Conservation (phyloP, 2,113 vertebrate species). For the Eurypyga helias region DNA sequence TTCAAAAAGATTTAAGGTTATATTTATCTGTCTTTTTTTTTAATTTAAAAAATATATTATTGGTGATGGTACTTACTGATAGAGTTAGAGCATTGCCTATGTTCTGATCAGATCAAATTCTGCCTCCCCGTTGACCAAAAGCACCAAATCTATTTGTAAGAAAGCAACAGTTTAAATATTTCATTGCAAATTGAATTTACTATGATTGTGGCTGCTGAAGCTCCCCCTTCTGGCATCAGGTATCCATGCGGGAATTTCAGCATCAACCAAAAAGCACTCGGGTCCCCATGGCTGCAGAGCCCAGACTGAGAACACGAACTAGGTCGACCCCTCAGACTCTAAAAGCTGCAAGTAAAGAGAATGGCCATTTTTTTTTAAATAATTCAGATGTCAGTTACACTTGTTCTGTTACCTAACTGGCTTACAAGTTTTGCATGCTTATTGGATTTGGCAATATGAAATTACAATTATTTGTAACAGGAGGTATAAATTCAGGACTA, state of each 20-base stretch:
- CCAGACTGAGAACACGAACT: neutral
- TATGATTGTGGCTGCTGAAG: neutral
- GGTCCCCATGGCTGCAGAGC: neutral
- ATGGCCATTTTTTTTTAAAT: neutral
- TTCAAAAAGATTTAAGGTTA: neutral
- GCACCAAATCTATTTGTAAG: neutral
- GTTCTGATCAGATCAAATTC: neutral
- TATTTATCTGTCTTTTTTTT: neutral
- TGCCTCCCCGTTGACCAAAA: neutral
- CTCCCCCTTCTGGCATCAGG: slow-evolving; percentile 56
- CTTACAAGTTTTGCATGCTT: neutral
- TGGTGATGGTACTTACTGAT: neutral
- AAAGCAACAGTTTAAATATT: neutral
- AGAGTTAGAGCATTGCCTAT: neutral
- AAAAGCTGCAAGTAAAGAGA: neutral
- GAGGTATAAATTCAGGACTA: neutral
- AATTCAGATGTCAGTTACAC: neutral
- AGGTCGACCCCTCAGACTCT: neutral
- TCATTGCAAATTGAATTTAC: neutral
- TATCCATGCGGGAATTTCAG: neutral
- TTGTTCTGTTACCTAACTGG: neutral
- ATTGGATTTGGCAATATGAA: neutral
- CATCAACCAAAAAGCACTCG: neutral
- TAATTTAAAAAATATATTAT: neutral
- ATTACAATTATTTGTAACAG: neutral